Percentiles rank a stretch among this genome's conserved stretches.
Conservation (phyloP, 1,140 invertebrate genomes). For the Gerris buenoi region DNA sequence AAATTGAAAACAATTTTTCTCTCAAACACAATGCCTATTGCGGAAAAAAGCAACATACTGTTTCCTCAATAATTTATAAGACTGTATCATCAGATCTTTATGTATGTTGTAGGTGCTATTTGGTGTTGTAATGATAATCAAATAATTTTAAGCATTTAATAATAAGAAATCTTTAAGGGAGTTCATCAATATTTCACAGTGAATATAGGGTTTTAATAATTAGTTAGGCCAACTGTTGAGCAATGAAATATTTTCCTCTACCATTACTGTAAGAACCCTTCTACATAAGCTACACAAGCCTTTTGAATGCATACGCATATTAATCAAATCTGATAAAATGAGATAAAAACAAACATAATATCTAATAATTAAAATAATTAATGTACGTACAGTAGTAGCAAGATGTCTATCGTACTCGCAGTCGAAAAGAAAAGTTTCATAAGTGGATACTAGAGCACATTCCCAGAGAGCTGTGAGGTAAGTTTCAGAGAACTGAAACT, state of each 20-base stretch:
- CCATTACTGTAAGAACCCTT: not conserved
- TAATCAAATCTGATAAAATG: not conserved
- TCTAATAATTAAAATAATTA: not conserved
- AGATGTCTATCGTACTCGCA: slow-evolving; percentile 50
- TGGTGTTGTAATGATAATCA: too few species aligned
- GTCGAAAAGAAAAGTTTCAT: slow-evolving; percentile 86
- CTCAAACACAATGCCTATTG: too few species aligned
- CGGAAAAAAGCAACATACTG: too few species aligned
- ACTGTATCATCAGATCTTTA: too few species aligned
- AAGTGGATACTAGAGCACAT: slow-evolving; percentile 64
- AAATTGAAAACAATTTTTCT: too few species aligned
- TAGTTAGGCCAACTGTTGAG: not conserved
- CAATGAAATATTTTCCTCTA: not conserved
- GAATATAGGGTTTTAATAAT: not conserved
- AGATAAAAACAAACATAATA: too few species aligned
- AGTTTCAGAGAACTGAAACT: slow-evolving; percentile 84
- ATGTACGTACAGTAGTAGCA: slow-evolving; percentile 34
- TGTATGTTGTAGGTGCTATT: too few species aligned
- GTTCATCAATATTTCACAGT: too few species aligned
- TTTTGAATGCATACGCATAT: not conserved
- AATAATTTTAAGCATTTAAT: too few species aligned
- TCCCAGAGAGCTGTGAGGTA: slow-evolving; percentile 87
- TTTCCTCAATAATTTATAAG: too few species aligned
- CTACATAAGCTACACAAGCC: not conserved
- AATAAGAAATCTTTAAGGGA: too few species aligned